These are phyloP conservation scores for Ceratitis capitata DNA, from an alignment of 1,140 invertebrate species.

Conservation along the genomic window DNA sequence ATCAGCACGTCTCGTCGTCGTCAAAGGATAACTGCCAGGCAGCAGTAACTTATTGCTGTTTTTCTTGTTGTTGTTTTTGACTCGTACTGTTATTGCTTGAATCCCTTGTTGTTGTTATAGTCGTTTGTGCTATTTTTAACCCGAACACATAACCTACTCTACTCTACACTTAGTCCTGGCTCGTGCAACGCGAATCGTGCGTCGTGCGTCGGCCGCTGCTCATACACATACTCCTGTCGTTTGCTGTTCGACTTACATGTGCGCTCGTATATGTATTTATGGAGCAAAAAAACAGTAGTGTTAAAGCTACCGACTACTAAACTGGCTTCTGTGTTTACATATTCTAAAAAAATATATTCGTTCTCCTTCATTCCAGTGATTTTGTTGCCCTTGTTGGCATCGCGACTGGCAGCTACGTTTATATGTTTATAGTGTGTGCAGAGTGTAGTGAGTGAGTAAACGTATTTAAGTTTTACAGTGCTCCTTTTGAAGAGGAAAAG, in stretches of 20 bases:
- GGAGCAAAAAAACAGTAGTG: neutral
- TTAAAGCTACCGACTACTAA: neutral
- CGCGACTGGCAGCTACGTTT: neutral
- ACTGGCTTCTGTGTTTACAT: neutral
- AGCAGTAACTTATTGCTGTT: neutral
- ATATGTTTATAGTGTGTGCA: neutral
- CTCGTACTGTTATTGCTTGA: neutral
- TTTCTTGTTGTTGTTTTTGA: neutral
- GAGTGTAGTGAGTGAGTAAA: too few relatives aligned
- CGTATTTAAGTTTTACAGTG: neutral
- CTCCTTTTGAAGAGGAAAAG: neutral
- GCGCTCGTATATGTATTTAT: neutral
- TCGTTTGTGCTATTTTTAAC: slow-evolving; percentile 36
- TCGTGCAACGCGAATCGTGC: neutral
- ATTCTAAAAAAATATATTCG: neutral
- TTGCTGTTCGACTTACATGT: neutral
- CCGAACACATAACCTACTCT: slow-evolving; percentile 26
- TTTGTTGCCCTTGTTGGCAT: neutral
- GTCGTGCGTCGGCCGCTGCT: neutral
- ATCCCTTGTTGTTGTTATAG: slow-evolving; percentile 11
- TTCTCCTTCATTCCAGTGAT: neutral
- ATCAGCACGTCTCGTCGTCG: slow-evolving; percentile 12
- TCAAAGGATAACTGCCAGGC: slow-evolving; percentile 20
- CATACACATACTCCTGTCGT: too few relatives aligned
- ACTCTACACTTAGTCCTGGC: neutral